Percentiles rank a stretch among this genome's conserved stretches.
Evolutionary conservation across 2,797 vertebrate species (phyloP).

Genomic region (Enteromius viviparus): DNA sequence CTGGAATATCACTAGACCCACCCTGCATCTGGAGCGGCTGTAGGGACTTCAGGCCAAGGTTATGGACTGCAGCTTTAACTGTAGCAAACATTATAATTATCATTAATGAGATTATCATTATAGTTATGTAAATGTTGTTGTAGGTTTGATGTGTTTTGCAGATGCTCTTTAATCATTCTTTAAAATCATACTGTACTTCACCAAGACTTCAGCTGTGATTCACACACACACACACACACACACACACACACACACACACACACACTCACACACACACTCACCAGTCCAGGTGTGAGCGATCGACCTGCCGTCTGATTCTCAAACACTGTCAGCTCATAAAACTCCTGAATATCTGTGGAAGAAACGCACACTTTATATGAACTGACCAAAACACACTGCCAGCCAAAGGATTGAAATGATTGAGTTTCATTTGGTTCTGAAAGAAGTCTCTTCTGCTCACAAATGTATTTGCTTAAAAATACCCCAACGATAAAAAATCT

Average conservation of each 20-base stretch:
- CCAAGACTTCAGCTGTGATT: not conserved
- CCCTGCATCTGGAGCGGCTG: no score
- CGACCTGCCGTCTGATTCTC: slow-evolving; percentile 64
- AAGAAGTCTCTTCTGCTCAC: no score
- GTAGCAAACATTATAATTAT: not conserved
- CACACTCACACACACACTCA: not conserved
- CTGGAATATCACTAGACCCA: no score
- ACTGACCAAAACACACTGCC: not conserved
- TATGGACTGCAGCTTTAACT: not conserved
- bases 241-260: not conserved
- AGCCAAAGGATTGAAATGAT: not conserved
- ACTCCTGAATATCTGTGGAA: slow-evolving; percentile 78
- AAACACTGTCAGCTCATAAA: slow-evolving; percentile 76
- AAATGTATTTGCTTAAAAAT: no score
- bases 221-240: not conserved
- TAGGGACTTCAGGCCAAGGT: no score
- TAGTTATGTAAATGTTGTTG: not conserved
- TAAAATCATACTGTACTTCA: no score
- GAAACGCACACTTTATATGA: not conserved
- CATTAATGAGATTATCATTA: not conserved
- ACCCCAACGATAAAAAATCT: no score
- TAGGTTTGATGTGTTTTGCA: not conserved
- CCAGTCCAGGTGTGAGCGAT: slow-evolving; percentile 64
- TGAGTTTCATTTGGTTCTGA: no score
- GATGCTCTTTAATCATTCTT: no score